A percentile compares a stretch with the other conserved stretches of the same genome.
Evolutionary conservation across 2,797 vertebrate species (phyloP).

Genomic region (Octomys mimax): DNA sequence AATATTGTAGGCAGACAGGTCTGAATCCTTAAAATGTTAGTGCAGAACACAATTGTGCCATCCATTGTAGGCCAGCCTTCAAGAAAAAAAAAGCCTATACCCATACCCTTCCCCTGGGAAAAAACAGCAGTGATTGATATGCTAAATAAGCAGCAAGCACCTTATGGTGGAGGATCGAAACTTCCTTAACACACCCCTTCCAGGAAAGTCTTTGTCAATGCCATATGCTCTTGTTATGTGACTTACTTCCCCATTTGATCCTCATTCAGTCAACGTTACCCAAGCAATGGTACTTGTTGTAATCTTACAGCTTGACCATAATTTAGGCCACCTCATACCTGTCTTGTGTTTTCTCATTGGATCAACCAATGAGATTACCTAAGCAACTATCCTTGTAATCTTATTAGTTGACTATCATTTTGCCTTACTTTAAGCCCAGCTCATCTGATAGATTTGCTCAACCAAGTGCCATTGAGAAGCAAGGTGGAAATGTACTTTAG

Average conservation of each 20-base stretch:
- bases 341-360: background rate
- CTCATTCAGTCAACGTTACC: background rate
- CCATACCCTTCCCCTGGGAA: background rate
- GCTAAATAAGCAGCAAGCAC: background rate
- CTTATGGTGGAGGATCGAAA: background rate
- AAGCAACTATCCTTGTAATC: background rate
- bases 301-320: background rate
- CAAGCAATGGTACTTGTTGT: background rate
- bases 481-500: background rate
- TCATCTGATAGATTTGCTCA: background rate
- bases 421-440: background rate
- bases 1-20: background rate
- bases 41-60: background rate
- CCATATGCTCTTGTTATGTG: background rate
- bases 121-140: background rate
- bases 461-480: background rate
- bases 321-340: background rate
- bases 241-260: background rate
- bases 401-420: background rate
- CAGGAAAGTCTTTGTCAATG: background rate
- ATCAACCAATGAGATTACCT: background rate
- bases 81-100: background rate
- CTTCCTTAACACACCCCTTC: background rate
- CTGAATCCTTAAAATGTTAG: background rate
- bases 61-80: background rate